phyloP scores from a whole-genome alignment of 2,888 invertebrate genomes.

The Enoplolaimus lenunculus region DNA sequence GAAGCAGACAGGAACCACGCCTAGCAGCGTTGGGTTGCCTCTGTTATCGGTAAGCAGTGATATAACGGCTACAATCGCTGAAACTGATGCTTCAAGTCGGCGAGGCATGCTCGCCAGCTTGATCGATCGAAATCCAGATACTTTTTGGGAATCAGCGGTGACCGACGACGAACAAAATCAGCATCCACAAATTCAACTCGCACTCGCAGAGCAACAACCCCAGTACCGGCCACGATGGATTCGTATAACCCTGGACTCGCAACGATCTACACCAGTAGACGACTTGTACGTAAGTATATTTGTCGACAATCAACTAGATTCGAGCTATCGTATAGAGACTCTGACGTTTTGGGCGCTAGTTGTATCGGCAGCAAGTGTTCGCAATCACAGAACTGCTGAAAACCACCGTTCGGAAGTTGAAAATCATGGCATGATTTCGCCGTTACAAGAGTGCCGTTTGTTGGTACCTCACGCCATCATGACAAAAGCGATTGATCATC shows the following conservation, averaged over 20 bases:
- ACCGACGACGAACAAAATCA: background rate
- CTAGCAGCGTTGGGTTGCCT: background rate
- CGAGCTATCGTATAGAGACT: constrained; percentile 24
- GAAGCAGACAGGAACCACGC: background rate
- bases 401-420: background rate
- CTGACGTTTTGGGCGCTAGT: background rate
- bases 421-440: background rate
- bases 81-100: constrained; percentile 75
- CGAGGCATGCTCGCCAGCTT: constrained; percentile 84
- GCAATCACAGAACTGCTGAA: too few species aligned
- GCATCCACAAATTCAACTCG: background rate
- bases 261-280: background rate
- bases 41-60: background rate
- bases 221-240: background rate
- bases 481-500: constrained; percentile 16
- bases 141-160: constrained; percentile 89
- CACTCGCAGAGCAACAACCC: background rate
- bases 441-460: background rate
- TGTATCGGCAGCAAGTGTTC: too few species aligned
- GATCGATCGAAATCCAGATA: constrained; percentile 84
- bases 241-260: background rate
- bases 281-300: background rate
- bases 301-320: constrained; percentile 25
- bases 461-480: too few species aligned
- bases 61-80: constrained; percentile 50